A percentile compares a stretch with the other conserved stretches of the same genome.
phyloP scores from a whole-genome alignment of 1,140 invertebrate species.

The Aricia agestis region DNA sequence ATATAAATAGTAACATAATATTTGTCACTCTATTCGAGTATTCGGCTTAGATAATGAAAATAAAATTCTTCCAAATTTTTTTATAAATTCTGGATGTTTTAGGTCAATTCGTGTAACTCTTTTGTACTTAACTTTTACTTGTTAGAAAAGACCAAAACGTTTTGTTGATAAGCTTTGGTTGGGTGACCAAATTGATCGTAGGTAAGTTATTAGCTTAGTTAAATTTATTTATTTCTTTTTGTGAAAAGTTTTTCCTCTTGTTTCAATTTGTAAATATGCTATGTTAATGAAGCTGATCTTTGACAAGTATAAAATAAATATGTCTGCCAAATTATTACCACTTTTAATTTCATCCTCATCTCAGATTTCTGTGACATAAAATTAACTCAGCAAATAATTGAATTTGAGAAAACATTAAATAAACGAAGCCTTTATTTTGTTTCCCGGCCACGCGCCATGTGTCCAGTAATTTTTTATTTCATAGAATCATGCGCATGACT shows the following conservation, averaged over 20 bases:
- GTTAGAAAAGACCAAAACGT: constrained; percentile 52
- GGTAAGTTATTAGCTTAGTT: constrained; percentile 56
- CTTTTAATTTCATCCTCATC: constrained; percentile 40
- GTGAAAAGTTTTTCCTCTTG: constrained; percentile 64
- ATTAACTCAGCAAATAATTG: background rate
- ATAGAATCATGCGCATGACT: constrained; percentile 13
- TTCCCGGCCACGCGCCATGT: background rate
- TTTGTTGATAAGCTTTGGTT: constrained; percentile 52
- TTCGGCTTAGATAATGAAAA: constrained; percentile 14
- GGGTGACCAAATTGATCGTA: constrained; percentile 62
- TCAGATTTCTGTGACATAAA: background rate
- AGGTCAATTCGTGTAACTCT: constrained; percentile 1
- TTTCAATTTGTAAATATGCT: constrained; percentile 71
- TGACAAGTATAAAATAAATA: constrained; percentile 72
- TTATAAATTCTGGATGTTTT: background rate
- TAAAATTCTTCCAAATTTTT: background rate
- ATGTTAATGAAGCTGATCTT: constrained; percentile 69
- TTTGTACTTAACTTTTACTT: constrained; percentile 57
- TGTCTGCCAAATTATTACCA: constrained; percentile 70
- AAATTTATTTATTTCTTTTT: constrained; percentile 65
- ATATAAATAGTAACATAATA: background rate
- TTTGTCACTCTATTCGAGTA: constrained; percentile 28
- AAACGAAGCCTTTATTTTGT: background rate
- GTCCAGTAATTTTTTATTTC: constrained; percentile 17
- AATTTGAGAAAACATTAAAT: too few relatives aligned